These are phyloP conservation scores for Seira musarum DNA, from an alignment of 2,888 invertebrate genomes.

Conservation along the genomic window DNA sequence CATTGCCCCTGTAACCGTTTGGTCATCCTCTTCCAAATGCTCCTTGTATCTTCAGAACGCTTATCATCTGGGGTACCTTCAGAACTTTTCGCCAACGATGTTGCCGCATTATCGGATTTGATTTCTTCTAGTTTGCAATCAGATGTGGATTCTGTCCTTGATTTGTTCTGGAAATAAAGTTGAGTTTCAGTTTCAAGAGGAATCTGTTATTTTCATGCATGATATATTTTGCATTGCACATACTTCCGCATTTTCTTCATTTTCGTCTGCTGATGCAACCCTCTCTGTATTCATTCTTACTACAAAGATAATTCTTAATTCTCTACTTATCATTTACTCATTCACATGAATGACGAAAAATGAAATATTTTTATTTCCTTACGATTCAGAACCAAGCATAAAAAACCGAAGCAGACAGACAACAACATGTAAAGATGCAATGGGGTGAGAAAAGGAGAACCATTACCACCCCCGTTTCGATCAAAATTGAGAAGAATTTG, in stretches of 20 bases:
- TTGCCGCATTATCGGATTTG: too few relatives aligned
- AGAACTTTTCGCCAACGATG: too few relatives aligned
- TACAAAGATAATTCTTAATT: neutral
- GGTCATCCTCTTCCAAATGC: too few relatives aligned
- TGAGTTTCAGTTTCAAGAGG: too few relatives aligned
- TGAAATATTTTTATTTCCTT: neutral
- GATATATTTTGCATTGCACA: neutral
- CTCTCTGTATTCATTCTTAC: neutral
- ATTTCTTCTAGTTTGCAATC: constrained; percentile 25
- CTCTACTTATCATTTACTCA: neutral
- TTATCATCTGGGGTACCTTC: too few relatives aligned
- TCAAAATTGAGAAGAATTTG: neutral
- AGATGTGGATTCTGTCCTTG: constrained; percentile 35
- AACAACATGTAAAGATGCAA: constrained; percentile 16
- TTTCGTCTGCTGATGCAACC: neutral
- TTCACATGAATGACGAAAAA: neutral
- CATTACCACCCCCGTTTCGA: neutral
- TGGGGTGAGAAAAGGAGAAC: constrained; percentile 7
- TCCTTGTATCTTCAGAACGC: too few relatives aligned
- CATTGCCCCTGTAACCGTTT: too few relatives aligned
- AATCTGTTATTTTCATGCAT: too few relatives aligned
- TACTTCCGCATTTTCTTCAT: neutral
- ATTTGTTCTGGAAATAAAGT: constrained; percentile 38
- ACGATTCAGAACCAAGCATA: neutral
- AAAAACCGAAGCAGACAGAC: constrained; percentile 13